Base-by-base conservation (phyloP, 2,888 invertebrate genomes). In the Cosmia trapezina region DNA sequence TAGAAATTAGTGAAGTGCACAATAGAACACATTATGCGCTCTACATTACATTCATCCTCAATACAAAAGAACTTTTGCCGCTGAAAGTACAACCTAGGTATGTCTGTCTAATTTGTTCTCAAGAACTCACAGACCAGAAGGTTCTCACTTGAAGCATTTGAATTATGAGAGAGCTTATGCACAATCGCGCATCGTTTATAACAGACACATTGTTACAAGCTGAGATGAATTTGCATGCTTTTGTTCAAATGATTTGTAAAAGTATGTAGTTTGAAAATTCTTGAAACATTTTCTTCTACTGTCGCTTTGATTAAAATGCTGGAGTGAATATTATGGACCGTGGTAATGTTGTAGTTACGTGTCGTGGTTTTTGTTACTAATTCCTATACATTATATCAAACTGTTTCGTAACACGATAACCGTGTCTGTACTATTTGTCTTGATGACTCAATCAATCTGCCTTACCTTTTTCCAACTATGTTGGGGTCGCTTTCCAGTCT, bases 81-180 rank as follows among this genome's bases (percentile, higher is more conserved):
- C n/a, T 57, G 47, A 68, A 64, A 63, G 60, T 28, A 57, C 83
- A 80, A 77, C 66, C 80, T 43, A n/a, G n/a, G n/a, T n/a, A 54
- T 60, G 56, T 62, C 59, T 63, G 72, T 68, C 65, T 83, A 83
- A 80, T 82, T 82, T 63, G 68, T 80, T 83, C 83, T 73, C 68
- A 69, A 73, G 73, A 68, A 61, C 64, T 76, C 61, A 49, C 19
- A 64, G 28, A 62, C 61, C 57, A 70, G 57, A 62, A 53, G 45
- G 59, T 81, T 76, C 65, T 62, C 77, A 67, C 28, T 76, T 76
- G 19, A 56, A 64, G 28, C 56, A 41, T 53, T 61, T 78, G 53
- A 78, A 51, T 82, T 65, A 83, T 78, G 73, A 62, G 54, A 78
- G 72, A 62, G 49, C 64, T 73, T 51, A 68, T 73, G 73, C 49